phyloP scores from a whole-genome alignment of 1,140 invertebrate species.

The Diplogasteroides magnus region DNA sequence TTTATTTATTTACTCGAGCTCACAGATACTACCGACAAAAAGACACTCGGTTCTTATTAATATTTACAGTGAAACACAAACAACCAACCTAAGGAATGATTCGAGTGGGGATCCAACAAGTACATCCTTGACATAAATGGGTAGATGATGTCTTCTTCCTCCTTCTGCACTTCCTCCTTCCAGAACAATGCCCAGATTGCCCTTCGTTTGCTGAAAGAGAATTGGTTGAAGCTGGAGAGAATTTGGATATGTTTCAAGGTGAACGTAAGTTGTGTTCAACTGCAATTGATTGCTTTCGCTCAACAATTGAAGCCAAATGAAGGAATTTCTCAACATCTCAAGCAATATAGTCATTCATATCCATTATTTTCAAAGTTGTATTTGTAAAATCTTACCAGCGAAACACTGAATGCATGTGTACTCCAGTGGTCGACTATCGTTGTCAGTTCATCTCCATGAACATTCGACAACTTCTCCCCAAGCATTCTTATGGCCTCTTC shows the following conservation, averaged over 20 bases:
- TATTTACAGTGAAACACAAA: too few species aligned
- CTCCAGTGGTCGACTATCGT: slow-evolving; percentile 26
- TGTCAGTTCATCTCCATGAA: slow-evolving; percentile 19
- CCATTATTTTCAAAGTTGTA: too few species aligned
- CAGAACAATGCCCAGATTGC: slow-evolving; percentile 30
- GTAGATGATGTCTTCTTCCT: slow-evolving; percentile 14
- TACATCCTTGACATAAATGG: slow-evolving; percentile 33
- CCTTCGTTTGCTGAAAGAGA: slow-evolving; percentile 15
- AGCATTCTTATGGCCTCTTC: slow-evolving; percentile 23
- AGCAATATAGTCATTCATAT: too few species aligned
- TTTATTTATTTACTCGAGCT: too few species aligned
- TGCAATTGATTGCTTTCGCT: too few species aligned
- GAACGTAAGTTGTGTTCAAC: too few species aligned
- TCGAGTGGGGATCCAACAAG: slow-evolving; percentile 28
- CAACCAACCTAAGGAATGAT: slow-evolving; percentile 2
- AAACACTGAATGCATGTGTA: slow-evolving; percentile 19
- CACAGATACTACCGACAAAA: too few species aligned
- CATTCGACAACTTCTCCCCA: too few species aligned
- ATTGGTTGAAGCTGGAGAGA: slow-evolving; percentile 27
- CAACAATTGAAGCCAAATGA: too few species aligned
- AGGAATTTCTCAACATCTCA: too few species aligned
- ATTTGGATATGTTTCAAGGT: too few species aligned
- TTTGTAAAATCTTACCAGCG: slow-evolving; percentile 11
- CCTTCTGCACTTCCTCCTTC: slow-evolving; percentile 28
- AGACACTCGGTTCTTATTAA: too few species aligned